phyloP scores from a whole-genome alignment of 2,888 invertebrate species.

The Parascotia fuliginaria region DNA sequence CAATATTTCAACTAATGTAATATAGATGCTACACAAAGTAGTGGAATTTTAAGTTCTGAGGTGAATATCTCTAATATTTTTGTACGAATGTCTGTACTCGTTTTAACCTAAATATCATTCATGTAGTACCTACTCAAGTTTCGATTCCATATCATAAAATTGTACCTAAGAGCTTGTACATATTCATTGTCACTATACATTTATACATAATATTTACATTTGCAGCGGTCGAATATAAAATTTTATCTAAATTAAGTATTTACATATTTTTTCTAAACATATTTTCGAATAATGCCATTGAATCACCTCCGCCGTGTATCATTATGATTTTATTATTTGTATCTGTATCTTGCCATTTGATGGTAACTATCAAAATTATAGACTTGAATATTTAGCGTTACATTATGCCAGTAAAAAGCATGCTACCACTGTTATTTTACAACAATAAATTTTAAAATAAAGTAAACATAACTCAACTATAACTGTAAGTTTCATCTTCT shows the following conservation, averaged over 20 bases:
- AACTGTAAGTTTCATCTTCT: too few species aligned
- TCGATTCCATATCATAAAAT: conserved; percentile 77
- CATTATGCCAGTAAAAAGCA: too few species aligned
- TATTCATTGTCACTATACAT: conserved; percentile 58
- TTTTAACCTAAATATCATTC: conserved; percentile 64
- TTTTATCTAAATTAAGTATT: conserved; percentile 41
- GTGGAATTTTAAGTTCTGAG: conserved; percentile 50
- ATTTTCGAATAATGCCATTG: conserved; percentile 57
- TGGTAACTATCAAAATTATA: not conserved
- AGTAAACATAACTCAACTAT: too few species aligned
- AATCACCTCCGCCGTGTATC: conserved; percentile 41
- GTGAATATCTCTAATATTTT: conserved; percentile 73
- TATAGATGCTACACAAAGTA: conserved; percentile 40
- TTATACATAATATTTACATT: conserved; percentile 57
- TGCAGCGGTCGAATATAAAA: conserved; percentile 53
- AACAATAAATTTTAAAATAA: too few species aligned
- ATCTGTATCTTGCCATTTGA: not conserved
- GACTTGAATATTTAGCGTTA: too few species aligned
- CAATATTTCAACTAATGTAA: conserved; percentile 29
- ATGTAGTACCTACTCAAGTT: conserved; percentile 64
- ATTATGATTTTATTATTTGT: conserved; percentile 2
- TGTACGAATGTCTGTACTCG: conserved; percentile 67
- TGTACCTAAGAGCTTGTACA: conserved; percentile 74
- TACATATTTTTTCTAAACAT: conserved; percentile 71
- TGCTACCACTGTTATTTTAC: too few species aligned